These are phyloP conservation scores for Threskiornis aethiopicus DNA, from an alignment of 2,797 vertebrate genomes.

Conservation along the genomic window DNA sequence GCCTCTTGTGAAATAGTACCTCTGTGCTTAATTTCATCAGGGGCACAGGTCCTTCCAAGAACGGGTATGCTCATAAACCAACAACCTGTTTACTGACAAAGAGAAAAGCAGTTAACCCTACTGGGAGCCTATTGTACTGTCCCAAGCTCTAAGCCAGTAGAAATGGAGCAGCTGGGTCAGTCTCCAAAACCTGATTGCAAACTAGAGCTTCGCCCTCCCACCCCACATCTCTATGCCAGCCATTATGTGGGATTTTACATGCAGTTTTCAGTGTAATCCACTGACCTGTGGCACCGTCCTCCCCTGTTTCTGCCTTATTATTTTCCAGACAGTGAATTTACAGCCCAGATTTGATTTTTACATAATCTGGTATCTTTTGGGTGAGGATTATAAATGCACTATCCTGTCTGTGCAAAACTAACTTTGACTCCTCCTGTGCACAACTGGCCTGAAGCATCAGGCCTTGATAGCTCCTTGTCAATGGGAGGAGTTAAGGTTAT, in stretches of 20 bases:
- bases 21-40: neutral
- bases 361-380: neutral
- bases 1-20: neutral
- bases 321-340: constrained; percentile 6
- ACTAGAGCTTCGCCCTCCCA: neutral
- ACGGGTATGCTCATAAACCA: neutral
- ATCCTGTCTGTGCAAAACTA: neutral
- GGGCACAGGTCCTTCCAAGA: neutral
- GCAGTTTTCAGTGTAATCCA: neutral
- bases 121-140: neutral
- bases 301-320: neutral
- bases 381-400: neutral
- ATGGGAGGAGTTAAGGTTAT: neutral
- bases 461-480: neutral
- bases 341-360: neutral
- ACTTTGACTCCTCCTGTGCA: neutral
- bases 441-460: neutral
- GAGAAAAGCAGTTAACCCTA: neutral
- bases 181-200: neutral
- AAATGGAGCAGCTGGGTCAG: neutral
- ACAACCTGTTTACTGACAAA: neutral
- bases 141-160: neutral
- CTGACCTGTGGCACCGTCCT: neutral
- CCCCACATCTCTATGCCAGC: neutral
- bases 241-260: neutral